These are phyloP conservation scores for Todiramphus saurophagus DNA, from an alignment of 2,113 vertebrate species.

Conservation along the genomic window DNA sequence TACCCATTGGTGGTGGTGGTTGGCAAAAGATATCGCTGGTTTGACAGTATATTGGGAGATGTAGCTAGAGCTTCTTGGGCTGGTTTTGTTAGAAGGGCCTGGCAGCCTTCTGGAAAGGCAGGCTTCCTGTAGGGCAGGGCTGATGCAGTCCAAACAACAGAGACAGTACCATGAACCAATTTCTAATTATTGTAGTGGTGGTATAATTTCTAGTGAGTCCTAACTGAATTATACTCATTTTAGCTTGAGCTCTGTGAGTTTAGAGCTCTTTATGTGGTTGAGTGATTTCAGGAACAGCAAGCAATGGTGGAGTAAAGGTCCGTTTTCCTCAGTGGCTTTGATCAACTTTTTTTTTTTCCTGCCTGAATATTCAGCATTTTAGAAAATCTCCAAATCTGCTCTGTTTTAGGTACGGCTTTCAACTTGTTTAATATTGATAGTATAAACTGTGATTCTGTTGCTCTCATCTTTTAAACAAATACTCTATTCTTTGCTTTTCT, in stretches of 20 bases:
- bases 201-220: not conserved
- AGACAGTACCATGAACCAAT: not conserved
- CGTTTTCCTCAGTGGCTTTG: not conserved
- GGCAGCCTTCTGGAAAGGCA: not conserved
- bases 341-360: not conserved
- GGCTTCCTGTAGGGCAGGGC: not conserved
- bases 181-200: not conserved
- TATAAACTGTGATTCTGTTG: not conserved
- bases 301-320: not conserved
- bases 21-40: accelerated
- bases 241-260: not conserved
- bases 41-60: not conserved
- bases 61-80: not conserved
- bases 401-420: not conserved
- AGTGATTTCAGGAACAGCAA: not conserved
- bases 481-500: not conserved
- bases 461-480: not conserved
- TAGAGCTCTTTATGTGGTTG: not conserved
- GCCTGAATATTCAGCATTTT: not conserved
- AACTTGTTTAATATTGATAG: not conserved
- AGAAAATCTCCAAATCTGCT: not conserved
- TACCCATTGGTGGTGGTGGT: not conserved
- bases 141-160: not conserved
- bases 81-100: not conserved
- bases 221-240: not conserved